Base-by-base conservation (phyloP, 1,140 invertebrate species). In the Megalonaias nervosa region DNA sequence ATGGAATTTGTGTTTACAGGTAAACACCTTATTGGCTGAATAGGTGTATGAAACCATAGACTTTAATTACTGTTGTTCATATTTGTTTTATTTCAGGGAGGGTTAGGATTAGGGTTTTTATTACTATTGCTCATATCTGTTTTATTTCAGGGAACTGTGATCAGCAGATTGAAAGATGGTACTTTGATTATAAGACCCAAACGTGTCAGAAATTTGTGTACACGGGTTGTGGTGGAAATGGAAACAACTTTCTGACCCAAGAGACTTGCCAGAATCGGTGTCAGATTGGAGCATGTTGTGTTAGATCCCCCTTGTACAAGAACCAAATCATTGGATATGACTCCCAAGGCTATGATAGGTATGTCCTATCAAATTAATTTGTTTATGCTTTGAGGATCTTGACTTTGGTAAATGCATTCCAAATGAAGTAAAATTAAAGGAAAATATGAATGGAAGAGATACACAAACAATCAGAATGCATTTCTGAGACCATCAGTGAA, bases 181-280 rank as follows among this genome's bases (percentile, higher is more conserved):
- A 84, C 83, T 91, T 88, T 81, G 87, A 91, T 74, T 80, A 85
- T 23, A 67, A 79, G 14, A 85, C 85, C 13, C 84, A 86, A 48
- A 80, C 74, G 31, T 91, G 91, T 80, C 67, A 88, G 62, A 79
- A 88, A 61, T 91, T 92, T 77, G 83, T 84, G 12, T 91, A 91
- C 79, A 82, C 84, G 64, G 90, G 90, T 65, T 86, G 89, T 72
- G 71, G 77, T 26, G 90, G 90, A 38, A 91, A 91, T 77, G 81
- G 85, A 21, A 91, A 91, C 79, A 91, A 90, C 77, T 92, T 91
- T 76, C 68, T 80, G 5, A 81, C 84, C 2, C 75, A 77, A 23
- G 70, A 69, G 12, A 74, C 75, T 0, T 88, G 87, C 75, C 80
- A 87, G 75, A 57, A 71, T 12, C 62, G 69, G 31, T 88, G 87